Conservation (phyloP, 2,113 vertebrate genomes). For the Terrapene triunguis region DNA sequence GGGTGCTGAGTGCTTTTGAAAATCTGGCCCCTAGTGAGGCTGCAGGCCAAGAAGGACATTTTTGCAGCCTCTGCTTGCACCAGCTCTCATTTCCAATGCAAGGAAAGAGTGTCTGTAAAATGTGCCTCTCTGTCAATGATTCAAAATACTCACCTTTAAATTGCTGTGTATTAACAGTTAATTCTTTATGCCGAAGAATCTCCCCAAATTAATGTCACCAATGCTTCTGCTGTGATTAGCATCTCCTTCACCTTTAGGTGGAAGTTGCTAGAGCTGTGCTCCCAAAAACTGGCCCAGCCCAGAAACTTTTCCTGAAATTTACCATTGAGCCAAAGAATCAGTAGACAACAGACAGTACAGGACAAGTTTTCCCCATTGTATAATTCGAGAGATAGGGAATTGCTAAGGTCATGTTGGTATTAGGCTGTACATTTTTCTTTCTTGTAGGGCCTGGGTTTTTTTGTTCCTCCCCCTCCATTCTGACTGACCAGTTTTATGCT, state of each 20-base stretch:
- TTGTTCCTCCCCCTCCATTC: conserved; percentile 4
- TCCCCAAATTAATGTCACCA: background rate
- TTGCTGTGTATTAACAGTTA: background rate
- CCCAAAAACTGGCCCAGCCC: background rate
- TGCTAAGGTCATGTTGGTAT: background rate
- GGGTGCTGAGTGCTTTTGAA: background rate
- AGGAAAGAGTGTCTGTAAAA: background rate
- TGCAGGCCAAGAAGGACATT: background rate
- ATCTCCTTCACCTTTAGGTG: background rate
- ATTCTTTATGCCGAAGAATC: background rate
- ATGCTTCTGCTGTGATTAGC: background rate
- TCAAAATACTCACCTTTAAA: background rate
- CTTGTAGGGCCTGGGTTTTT: background rate
- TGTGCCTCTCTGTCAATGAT: background rate
- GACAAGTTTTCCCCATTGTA: background rate
- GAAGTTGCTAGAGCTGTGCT: background rate
- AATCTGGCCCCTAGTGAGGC: background rate
- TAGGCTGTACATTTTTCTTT: conserved; percentile 37
- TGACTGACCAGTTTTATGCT: conserved; percentile 33
- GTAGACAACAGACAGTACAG: background rate
- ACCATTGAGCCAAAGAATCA: background rate
- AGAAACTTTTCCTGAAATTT: background rate
- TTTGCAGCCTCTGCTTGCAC: background rate
- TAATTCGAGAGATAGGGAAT: background rate
- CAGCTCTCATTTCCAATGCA: background rate